Conservation (phyloP, 2,797 vertebrate genomes). For the Acrossocheilus wenchowensis region DNA sequence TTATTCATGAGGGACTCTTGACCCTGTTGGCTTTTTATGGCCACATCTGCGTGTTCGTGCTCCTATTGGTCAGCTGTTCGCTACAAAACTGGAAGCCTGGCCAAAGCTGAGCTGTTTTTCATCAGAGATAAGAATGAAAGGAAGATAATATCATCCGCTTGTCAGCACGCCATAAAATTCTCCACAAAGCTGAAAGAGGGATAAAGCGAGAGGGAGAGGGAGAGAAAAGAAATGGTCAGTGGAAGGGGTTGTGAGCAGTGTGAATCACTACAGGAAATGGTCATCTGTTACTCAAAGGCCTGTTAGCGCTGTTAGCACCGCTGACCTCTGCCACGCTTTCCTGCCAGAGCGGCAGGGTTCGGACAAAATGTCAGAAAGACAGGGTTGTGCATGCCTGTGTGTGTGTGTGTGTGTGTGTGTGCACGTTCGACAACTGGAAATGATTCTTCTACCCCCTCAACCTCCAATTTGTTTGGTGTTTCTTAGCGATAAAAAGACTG, state of each 20-base stretch:
- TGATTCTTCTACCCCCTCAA: not conserved
- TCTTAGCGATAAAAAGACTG: not conserved
- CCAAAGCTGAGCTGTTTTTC: conserved; percentile 59
- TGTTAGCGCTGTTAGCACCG: conserved; percentile 45
- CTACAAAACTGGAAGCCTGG: conserved; percentile 42
- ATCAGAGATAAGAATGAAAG: conserved; percentile 62
- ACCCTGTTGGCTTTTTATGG: conserved; percentile 59
- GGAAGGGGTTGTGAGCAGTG: conserved; percentile 32
- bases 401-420: not conserved
- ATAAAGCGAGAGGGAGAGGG: conserved; percentile 45
- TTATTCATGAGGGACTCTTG: conserved; percentile 54
- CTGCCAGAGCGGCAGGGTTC: conserved; percentile 50
- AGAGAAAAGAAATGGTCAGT: conserved; percentile 32
- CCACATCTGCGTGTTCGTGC: conserved; percentile 43
- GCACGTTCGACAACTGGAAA: conserved; percentile 29
- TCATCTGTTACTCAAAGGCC: conserved; percentile 62
- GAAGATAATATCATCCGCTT: conserved; percentile 62
- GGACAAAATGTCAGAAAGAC: conserved; percentile 46
- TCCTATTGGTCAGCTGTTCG: conserved; percentile 54
- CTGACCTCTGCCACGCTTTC: conserved; percentile 54
- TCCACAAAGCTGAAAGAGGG: conserved; percentile 43
- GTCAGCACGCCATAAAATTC: conserved; percentile 60
- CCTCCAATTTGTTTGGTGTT: conserved; percentile 25
- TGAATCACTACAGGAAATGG: conserved; percentile 63
- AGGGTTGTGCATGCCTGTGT: conserved; percentile 5